Percentiles rank a stretch among this genome's conserved stretches.
These are phyloP conservation scores for Amblyopsis rosae DNA, from an alignment of 2,113 vertebrate species.

Conservation along the genomic window DNA sequence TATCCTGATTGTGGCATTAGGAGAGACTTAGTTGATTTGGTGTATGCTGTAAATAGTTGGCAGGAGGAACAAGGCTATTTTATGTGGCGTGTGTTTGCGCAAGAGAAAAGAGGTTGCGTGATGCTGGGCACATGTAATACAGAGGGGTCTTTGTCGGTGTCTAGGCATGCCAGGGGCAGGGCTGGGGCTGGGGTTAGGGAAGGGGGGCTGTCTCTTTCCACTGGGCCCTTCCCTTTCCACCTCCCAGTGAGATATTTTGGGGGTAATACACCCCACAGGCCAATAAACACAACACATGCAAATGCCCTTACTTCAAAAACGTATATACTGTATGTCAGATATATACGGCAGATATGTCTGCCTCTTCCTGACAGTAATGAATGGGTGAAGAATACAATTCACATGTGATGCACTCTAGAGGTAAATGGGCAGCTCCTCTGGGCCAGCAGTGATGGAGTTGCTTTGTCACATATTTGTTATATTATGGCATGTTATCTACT, in stretches of 20 bases:
- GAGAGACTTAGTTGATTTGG: slow-evolving; percentile 23
- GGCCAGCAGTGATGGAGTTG: slow-evolving; percentile 3
- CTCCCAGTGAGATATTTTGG: slow-evolving; percentile 49
- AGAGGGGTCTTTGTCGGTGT: slow-evolving; percentile 73
- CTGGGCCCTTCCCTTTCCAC: slow-evolving; percentile 19
- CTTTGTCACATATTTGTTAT: slow-evolving; percentile 15
- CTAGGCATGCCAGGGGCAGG: slow-evolving; percentile 23
- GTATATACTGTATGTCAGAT: background rate
- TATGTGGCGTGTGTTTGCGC: slow-evolving; percentile 41
- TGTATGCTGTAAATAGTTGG: slow-evolving; percentile 17
- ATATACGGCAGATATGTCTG: background rate
- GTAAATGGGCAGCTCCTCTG: slow-evolving; percentile 3
- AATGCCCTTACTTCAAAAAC: slow-evolving; percentile 32
- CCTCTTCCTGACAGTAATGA: background rate
- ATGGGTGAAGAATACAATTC: background rate
- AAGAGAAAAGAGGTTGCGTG: slow-evolving; percentile 37
- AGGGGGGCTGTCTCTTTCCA: background rate
- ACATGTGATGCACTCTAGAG: slow-evolving; percentile 34
- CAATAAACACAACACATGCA: slow-evolving; percentile 34
- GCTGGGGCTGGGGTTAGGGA: slow-evolving; percentile 3
- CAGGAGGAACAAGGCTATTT: slow-evolving; percentile 31
- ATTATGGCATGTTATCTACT: background rate
- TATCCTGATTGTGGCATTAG: slow-evolving; percentile 23
- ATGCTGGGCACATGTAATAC: slow-evolving; percentile 68
- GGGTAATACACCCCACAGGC: slow-evolving; percentile 12